These are phyloP conservation scores for Rana temporaria DNA, from an alignment of 2,113 vertebrate genomes.

Conservation along the genomic window DNA sequence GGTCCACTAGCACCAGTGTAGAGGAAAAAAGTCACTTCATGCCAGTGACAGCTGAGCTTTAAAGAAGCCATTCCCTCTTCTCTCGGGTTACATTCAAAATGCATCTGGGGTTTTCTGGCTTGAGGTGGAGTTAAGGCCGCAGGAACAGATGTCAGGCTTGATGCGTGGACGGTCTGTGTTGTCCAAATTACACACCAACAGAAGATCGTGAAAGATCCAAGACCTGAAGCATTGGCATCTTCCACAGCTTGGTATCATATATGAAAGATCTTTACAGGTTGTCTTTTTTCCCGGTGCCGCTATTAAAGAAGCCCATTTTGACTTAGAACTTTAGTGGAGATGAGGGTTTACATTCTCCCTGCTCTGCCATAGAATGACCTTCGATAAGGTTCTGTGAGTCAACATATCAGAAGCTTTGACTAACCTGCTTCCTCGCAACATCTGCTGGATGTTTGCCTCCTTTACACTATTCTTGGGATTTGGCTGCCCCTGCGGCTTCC, in stretches of 20 bases:
- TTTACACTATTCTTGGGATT: no score
- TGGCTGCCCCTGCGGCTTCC: no score
- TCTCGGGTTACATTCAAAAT: neutral
- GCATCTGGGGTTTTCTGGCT: neutral
- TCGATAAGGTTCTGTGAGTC: neutral
- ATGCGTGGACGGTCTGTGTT: neutral
- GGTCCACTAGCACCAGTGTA: conserved; percentile 18
- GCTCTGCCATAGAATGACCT: neutral
- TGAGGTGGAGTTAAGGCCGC: conserved; percentile 26
- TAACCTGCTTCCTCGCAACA: neutral
- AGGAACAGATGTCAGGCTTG: neutral
- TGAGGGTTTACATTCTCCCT: neutral
- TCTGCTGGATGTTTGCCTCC: no score
- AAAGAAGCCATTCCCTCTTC: neutral
- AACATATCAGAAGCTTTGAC: neutral
- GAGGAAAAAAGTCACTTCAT: neutral
- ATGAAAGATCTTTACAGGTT: no score
- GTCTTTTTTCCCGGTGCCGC: neutral
- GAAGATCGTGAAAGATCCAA: neutral
- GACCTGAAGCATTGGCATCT: neutral
- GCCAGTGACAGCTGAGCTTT: neutral
- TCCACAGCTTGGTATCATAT: neutral
- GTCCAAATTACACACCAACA: neutral
- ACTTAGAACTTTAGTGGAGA: neutral
- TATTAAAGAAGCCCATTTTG: neutral